Evolutionary conservation across 2,888 invertebrate genomes (phyloP).

Genomic region (Trichacis sp.): DNA sequence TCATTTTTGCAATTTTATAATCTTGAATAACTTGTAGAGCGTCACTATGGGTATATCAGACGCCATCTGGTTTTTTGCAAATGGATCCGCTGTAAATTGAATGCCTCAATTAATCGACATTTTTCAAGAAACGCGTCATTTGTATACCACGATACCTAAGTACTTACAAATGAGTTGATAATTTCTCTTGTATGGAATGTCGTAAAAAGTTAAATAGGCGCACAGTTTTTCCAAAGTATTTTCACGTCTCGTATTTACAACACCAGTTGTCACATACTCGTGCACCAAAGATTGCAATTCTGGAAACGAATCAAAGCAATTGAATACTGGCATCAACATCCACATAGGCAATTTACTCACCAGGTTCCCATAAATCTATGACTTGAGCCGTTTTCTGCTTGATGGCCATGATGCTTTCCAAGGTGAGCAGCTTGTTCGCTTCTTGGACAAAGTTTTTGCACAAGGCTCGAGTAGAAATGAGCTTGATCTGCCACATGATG

Average conservation of each 20-base stretch:
- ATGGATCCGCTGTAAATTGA: constrained; percentile 49
- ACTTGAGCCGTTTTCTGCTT: constrained; percentile 72
- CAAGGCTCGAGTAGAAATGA: constrained; percentile 74
- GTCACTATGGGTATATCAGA: constrained; percentile 46
- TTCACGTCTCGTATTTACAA: constrained; percentile 64
- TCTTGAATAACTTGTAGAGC: constrained; percentile 52
- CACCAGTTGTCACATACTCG: constrained; percentile 70
- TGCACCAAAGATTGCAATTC: constrained; percentile 69
- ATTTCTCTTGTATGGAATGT: constrained; percentile 71
- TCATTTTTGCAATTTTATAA: constrained; percentile 40
- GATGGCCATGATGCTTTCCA: constrained; percentile 75
- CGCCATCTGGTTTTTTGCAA: constrained; percentile 41
- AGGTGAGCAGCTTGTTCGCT: constrained; percentile 71
- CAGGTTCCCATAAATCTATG: constrained; percentile 73
- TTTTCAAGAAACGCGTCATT: constrained; percentile 6
- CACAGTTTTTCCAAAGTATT: constrained; percentile 69
- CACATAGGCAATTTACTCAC: no score
- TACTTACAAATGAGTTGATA: constrained; percentile 53
- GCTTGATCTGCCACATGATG: constrained; percentile 82
- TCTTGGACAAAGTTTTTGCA: constrained; percentile 64
- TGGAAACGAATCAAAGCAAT: no score
- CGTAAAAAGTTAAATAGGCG: constrained; percentile 73
- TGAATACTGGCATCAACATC: no score
- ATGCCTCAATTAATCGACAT: background rate
- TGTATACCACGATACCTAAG: no score